phyloP scores from a whole-genome alignment of 92 coral and sea anemone genomes.

The Isaurus tuberculatus region DNA sequence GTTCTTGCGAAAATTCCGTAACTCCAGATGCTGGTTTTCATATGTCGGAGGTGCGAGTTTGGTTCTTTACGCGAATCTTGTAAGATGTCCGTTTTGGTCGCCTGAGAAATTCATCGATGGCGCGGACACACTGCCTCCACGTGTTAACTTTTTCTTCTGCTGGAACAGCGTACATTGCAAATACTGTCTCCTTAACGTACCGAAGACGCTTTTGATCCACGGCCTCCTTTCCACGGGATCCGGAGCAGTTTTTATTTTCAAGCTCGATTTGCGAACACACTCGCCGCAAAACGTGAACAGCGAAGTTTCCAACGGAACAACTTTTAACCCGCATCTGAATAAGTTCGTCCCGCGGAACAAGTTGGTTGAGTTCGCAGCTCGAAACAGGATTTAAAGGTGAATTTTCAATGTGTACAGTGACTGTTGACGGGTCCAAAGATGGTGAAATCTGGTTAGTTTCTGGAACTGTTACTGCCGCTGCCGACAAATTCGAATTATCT shows the following conservation, averaged over 20 bases:
- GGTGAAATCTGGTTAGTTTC: conserved; percentile 30
- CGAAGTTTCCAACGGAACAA: conserved; percentile 91
- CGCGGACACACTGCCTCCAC: conserved; percentile 90
- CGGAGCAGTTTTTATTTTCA: conserved; percentile 83
- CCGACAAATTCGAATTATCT: background rate
- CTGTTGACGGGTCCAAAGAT: conserved; percentile 33
- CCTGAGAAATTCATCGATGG: conserved; percentile 86
- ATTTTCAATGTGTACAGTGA: conserved; percentile 27
- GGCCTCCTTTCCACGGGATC: conserved; percentile 87
- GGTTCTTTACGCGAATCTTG: conserved; percentile 34
- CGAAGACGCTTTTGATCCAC: conserved; percentile 83
- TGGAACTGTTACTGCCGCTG: background rate
- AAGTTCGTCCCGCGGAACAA: conserved; percentile 71
- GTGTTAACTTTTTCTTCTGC: conserved; percentile 79
- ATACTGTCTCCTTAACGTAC: conserved; percentile 88
- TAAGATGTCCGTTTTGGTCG: conserved; percentile 74
- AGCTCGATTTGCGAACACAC: conserved; percentile 72
- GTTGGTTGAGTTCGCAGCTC: conserved; percentile 59
- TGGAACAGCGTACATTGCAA: conserved; percentile 70
- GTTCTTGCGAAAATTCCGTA: background rate
- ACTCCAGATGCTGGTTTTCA: background rate
- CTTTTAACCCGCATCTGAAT: conserved; percentile 87
- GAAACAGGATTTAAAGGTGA: conserved; percentile 57
- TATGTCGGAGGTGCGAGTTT: conserved; percentile 12
- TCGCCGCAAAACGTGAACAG: conserved; percentile 83